Percentiles rank a stretch among this genome's conserved stretches.
Conservation (phyloP, 1,140 invertebrate genomes). For the Pteromalus puparum region DNA sequence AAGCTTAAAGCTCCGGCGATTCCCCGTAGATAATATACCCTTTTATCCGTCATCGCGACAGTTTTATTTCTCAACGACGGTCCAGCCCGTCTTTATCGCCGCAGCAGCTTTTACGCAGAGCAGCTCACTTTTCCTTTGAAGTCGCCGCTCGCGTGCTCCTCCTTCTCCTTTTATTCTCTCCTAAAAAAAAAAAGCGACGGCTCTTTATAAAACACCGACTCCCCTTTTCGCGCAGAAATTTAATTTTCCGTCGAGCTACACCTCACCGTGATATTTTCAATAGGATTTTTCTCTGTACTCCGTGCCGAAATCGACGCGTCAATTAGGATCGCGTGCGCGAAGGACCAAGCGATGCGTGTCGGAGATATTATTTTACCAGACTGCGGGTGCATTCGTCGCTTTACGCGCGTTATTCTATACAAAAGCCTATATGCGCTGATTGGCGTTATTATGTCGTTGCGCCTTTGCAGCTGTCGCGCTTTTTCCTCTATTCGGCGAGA, state of each 20-base stretch:
- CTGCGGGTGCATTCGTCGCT: background rate
- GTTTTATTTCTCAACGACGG: background rate
- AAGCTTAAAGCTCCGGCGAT: background rate
- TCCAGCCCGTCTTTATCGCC: background rate
- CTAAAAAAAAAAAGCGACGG: background rate
- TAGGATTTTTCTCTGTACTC: background rate
- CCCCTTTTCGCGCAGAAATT: background rate
- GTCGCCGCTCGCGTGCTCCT: background rate
- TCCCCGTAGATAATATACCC: background rate
- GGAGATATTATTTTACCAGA: background rate
- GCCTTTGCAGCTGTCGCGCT: background rate
- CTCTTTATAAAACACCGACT: background rate
- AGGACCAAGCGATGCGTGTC: background rate
- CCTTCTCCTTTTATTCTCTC: background rate
- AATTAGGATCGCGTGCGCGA: background rate
- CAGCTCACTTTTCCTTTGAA: background rate
- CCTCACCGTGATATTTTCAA: slow-evolving; percentile 1
- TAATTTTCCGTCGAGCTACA: slow-evolving; percentile 7
- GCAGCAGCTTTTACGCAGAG: background rate
- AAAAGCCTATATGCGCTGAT: background rate
- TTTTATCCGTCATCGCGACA: background rate
- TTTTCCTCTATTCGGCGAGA: background rate
- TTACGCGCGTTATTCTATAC: background rate
- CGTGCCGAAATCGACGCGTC: background rate
- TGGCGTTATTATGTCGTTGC: background rate